Percentiles rank a stretch among this genome's conserved stretches.
Conservation (phyloP, 2,113 vertebrate genomes). For the Chlamydotis undulata region DNA sequence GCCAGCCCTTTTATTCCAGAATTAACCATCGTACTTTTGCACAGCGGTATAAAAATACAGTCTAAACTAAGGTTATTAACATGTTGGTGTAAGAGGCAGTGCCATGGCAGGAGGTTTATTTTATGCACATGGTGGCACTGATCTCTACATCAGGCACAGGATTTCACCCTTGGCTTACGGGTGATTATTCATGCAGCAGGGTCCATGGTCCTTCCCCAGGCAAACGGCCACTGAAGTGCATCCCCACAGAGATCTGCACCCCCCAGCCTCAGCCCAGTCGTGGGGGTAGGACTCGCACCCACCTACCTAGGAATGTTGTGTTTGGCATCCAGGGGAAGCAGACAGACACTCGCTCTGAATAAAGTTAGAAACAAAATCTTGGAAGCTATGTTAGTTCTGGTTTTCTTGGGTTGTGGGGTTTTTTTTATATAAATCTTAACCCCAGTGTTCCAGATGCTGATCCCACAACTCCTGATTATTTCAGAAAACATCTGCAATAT, state of each 20-base stretch:
- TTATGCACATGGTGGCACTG: background rate
- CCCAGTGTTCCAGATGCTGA: background rate
- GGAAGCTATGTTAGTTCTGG: background rate
- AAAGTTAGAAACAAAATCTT: background rate
- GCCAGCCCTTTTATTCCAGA: conserved; percentile 12
- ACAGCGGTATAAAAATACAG: background rate
- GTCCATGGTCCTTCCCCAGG: background rate
- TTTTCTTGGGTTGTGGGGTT: background rate
- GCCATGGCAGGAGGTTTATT: background rate
- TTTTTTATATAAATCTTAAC: background rate
- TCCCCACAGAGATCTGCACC: background rate
- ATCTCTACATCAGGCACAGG: background rate
- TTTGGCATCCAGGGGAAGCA: background rate
- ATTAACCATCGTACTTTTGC: background rate
- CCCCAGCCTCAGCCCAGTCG: background rate
- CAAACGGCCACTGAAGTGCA: background rate
- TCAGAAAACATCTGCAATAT: background rate
- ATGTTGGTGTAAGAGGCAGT: background rate
- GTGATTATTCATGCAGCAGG: background rate
- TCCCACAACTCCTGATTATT: background rate
- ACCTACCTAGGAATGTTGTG: background rate
- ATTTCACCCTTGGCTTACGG: background rate
- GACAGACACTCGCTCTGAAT: background rate
- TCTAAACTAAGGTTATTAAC: background rate
- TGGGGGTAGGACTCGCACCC: background rate